Percentiles rank a stretch among this genome's conserved stretches.
Conservation (phyloP, 2,888 invertebrate species). For the Epinotia ramella region DNA sequence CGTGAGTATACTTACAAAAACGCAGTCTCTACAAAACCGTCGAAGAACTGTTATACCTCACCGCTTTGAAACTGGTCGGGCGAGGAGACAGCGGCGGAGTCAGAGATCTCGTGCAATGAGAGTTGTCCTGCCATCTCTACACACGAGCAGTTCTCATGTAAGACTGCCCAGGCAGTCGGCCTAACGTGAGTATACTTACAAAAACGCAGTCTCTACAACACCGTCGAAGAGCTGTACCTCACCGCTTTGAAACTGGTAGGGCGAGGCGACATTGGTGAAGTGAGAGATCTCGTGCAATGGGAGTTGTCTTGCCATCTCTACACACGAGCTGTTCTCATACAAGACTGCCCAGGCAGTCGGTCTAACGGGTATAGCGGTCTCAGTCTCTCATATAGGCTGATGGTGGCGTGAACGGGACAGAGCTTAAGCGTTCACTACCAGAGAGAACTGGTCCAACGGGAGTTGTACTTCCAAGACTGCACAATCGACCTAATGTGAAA, state of each 20-base stretch:
- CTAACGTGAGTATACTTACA: neutral
- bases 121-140: constrained; percentile 93
- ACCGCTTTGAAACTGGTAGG: constrained; percentile 88
- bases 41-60: constrained; percentile 86
- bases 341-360: constrained; percentile 82
- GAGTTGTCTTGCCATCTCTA: constrained; percentile 94
- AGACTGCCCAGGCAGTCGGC: constrained; percentile 76
- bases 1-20: constrained; percentile 51
- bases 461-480: constrained; percentile 92
- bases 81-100: constrained; percentile 87
- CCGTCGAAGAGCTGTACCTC: constrained; percentile 84
- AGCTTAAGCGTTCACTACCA: too few relatives aligned
- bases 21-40: neutral
- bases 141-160: constrained; percentile 92
- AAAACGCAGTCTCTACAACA: too few relatives aligned
- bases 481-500: constrained; percentile 45
- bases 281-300: constrained; percentile 94
- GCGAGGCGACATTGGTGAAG: constrained; percentile 85
- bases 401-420: constrained; percentile 81
- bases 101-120: constrained; percentile 94
- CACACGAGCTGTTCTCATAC: constrained; percentile 91
- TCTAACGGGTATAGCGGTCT: neutral
- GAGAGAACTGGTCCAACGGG: constrained; percentile 94
- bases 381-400: too few relatives aligned
- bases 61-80: constrained; percentile 88